Conservation (phyloP, 2,113 vertebrate genomes). For the Promerops cafer region DNA sequence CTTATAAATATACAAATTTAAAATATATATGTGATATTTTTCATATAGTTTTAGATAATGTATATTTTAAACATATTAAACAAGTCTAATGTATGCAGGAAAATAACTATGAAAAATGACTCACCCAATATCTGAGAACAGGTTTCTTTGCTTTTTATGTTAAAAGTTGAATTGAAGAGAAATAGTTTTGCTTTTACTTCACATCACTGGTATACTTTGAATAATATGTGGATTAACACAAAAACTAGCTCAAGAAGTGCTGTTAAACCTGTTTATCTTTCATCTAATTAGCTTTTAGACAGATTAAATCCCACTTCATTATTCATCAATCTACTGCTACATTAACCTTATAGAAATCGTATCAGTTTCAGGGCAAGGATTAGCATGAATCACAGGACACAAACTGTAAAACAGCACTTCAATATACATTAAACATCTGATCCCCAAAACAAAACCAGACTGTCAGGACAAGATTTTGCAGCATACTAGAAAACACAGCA, state of each 20-base stretch:
- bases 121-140: neutral
- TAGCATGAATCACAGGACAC: neutral
- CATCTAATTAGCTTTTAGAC: neutral
- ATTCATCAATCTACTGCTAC: neutral
- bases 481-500: neutral
- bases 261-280: neutral
- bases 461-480: neutral
- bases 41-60: slow-evolving; percentile 23
- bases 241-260: neutral
- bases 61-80: slow-evolving; percentile 32
- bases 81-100: neutral
- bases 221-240: neutral
- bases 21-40: neutral
- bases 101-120: neutral
- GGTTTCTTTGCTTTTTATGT: neutral
- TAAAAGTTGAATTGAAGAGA: neutral
- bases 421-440: neutral
- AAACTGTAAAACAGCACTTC: neutral
- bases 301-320: neutral
- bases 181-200: neutral
- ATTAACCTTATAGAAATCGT: neutral
- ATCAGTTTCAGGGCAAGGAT: neutral
- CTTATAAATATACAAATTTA: slow-evolving; percentile 1
- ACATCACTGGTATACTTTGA: neutral
- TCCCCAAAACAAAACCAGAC: neutral